phyloP scores from a whole-genome alignment of 2,888 invertebrate genomes.

The Pollenia angustigena region DNA sequence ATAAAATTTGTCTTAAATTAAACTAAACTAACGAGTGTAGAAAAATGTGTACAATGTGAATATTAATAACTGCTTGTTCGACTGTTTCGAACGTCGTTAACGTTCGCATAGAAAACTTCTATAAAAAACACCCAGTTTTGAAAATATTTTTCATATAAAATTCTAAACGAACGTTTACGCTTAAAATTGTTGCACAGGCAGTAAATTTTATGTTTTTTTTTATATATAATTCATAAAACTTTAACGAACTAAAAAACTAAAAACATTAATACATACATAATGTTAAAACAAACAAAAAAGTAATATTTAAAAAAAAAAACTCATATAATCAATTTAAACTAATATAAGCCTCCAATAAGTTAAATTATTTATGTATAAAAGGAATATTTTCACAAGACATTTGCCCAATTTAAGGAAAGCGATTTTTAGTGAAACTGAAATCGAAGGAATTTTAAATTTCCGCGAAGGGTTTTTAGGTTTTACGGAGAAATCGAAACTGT shows the following conservation, averaged over 20 bases:
- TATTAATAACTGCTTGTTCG: neutral
- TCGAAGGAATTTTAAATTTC: no score
- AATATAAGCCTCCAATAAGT: slow-evolving; percentile 63
- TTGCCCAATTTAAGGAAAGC: neutral
- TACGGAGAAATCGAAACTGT: no score
- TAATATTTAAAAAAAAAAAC: slow-evolving; percentile 47
- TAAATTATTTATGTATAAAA: slow-evolving; percentile 33
- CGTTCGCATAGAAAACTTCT: no score
- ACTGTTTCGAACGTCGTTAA: no score
- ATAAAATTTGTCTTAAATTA: slow-evolving; percentile 69
- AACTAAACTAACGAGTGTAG: slow-evolving; percentile 70
- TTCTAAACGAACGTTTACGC: no score
- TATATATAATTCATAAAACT: neutral
- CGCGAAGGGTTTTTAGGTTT: no score
- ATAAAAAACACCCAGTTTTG: no score
- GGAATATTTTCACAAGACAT: slow-evolving; percentile 16
- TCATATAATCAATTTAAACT: slow-evolving; percentile 21
- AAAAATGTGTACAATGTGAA: slow-evolving; percentile 58
- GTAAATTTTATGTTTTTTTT: neutral
- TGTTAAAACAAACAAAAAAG: slow-evolving; percentile 33
- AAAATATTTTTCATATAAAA: no score
- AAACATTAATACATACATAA: slow-evolving; percentile 27
- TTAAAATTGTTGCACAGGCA: no score
- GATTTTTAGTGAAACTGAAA: no score
- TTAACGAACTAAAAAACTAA: slow-evolving; percentile 29